Percentiles rank a stretch among this genome's conserved stretches.
Conservation (phyloP, 2,888 invertebrate species). For the Papilio gigon region DNA sequence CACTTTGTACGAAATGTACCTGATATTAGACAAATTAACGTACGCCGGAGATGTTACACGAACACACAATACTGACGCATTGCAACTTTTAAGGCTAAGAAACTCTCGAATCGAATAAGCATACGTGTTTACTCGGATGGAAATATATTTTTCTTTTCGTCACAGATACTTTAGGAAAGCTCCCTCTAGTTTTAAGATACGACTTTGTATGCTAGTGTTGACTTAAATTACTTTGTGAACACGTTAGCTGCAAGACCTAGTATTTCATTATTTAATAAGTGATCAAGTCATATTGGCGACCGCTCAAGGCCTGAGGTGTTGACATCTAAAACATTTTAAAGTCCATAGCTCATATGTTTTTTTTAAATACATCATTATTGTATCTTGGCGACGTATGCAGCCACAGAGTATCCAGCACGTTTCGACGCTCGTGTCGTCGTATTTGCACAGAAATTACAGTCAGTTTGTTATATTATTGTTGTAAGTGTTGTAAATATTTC, state of each 20-base stretch:
- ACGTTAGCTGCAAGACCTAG: no score
- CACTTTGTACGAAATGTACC: conserved; percentile 24
- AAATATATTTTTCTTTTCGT: no score
- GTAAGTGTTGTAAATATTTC: conserved; percentile 11
- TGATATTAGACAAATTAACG: conserved; percentile 25
- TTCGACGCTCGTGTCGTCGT: neutral
- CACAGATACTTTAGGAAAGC: no score
- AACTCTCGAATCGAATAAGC: no score
- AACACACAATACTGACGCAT: neutral
- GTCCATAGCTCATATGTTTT: neutral
- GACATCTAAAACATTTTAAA: neutral
- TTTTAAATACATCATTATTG: no score
- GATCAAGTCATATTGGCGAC: no score
- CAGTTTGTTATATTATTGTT: conserved; percentile 1
- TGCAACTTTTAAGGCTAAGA: neutral
- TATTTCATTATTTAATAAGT: no score
- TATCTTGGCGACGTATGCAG: no score
- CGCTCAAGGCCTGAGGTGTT: neutral
- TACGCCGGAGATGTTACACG: neutral
- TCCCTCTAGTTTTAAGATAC: no score
- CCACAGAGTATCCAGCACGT: neutral
- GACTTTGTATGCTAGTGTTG: no score
- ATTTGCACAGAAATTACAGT: conserved; percentile 11
- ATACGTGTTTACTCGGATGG: no score
- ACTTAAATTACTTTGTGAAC: no score